A percentile compares a stretch with the other conserved stretches of the same genome.
Evolutionary conservation across 2,888 invertebrate species (phyloP).

Genomic region (Dynastes tityus): DNA sequence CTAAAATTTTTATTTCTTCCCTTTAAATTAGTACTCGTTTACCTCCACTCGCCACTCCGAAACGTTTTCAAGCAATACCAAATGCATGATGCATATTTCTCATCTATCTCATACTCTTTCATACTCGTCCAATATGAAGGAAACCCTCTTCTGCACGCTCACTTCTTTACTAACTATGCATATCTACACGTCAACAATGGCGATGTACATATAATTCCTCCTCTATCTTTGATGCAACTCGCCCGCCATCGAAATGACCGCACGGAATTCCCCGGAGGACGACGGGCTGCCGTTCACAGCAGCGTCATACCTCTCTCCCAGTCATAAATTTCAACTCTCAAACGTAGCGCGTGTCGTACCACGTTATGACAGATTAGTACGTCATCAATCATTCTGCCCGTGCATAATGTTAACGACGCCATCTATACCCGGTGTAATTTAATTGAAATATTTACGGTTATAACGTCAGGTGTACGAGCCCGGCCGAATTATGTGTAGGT

Average conservation of each 20-base stretch:
- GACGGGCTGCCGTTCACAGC: slow-evolving; percentile 47
- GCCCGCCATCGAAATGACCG: slow-evolving; percentile 23
- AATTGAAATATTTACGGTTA: slow-evolving; percentile 55
- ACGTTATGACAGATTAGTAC: slow-evolving; percentile 70
- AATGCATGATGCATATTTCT: no score
- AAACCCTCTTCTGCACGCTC: no score
- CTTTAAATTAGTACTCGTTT: no score
- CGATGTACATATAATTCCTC: slow-evolving; percentile 53
- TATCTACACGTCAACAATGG: slow-evolving; percentile 21
- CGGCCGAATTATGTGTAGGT: neutral
- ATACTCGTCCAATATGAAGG: no score
- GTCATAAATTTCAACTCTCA: slow-evolving; percentile 65
- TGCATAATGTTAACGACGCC: slow-evolving; percentile 52
- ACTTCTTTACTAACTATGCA: no score
- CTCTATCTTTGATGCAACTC: slow-evolving; percentile 54
- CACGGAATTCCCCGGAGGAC: slow-evolving; percentile 48
- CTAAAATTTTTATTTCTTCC: no score
- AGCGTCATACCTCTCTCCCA: slow-evolving; percentile 51
- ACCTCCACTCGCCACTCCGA: no score
- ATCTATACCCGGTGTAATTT: slow-evolving; percentile 48
- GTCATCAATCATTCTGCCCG: slow-evolving; percentile 68
- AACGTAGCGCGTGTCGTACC: slow-evolving; percentile 62
- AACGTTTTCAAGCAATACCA: no score
- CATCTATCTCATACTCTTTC: no score
- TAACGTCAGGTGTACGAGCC: neutral